A percentile compares a stretch with the other conserved stretches of the same genome.
Conservation (phyloP, 2,113 vertebrate species). For the Nyctibius bracteatus region DNA sequence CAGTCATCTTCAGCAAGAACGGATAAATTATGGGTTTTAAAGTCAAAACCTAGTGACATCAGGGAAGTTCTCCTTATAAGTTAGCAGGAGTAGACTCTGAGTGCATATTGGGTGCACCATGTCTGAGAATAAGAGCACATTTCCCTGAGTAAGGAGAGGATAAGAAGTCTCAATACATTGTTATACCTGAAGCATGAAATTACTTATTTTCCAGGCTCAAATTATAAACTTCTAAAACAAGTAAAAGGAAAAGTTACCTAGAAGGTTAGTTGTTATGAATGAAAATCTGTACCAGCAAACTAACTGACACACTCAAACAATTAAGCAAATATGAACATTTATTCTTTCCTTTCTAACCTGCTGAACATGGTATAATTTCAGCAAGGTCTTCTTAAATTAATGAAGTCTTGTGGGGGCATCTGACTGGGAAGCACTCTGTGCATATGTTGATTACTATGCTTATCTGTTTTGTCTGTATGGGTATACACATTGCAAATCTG, state of each 20-base stretch:
- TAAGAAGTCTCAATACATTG: background rate
- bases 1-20: background rate
- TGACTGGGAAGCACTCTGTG: background rate
- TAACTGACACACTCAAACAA: background rate
- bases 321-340: background rate
- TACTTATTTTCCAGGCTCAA: background rate
- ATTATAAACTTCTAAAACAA: background rate
- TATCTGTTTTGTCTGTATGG: background rate
- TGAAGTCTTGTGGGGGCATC: background rate
- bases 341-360: background rate
- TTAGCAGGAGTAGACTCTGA: background rate
- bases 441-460: background rate
- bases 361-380: background rate
- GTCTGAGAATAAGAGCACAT: background rate
- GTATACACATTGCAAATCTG: background rate
- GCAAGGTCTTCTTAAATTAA: background rate
- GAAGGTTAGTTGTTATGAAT: background rate
- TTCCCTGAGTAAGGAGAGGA: background rate
- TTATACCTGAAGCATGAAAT: conserved; percentile 20
- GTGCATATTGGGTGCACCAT: background rate
- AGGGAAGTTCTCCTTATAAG: background rate
- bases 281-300: background rate
- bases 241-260: background rate
- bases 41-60: background rate
- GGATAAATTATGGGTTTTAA: background rate